A percentile compares a stretch with the other conserved stretches of the same genome.
Conservation (phyloP, 2,888 invertebrate genomes). For the Cephus pulcher region DNA sequence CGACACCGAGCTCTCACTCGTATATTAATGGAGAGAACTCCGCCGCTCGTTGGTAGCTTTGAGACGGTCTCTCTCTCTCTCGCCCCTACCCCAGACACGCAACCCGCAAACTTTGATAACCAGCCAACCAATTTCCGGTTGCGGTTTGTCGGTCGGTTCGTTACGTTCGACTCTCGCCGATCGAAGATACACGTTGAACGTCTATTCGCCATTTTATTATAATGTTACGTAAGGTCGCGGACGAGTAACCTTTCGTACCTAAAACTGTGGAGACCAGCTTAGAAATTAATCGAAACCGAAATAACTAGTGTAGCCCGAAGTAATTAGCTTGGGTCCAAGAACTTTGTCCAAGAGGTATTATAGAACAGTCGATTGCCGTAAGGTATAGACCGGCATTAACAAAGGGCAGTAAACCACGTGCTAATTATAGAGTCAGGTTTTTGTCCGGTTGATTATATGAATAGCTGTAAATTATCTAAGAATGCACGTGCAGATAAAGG, state of each 20-base stretch:
- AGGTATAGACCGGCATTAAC: not conserved
- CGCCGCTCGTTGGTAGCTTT: constrained; percentile 29
- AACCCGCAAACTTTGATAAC: constrained; percentile 66
- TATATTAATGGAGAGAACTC: constrained; percentile 64
- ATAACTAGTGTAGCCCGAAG: not conserved
- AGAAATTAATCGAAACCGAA: not conserved
- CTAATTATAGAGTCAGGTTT: not conserved
- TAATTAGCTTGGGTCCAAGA: not conserved
- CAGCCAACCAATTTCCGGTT: constrained; percentile 67
- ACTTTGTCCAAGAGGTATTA: not conserved
- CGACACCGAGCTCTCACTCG: constrained; percentile 53
- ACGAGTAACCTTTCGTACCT: not conserved
- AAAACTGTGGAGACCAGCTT: not conserved
- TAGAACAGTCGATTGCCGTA: not conserved
- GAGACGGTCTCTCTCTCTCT: constrained; percentile 6
- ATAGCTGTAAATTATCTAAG: not conserved
- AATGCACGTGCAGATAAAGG: not conserved
- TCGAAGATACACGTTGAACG: not conserved
- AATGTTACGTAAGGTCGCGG: not conserved
- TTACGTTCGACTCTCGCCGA: constrained; percentile 33
- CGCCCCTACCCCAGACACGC: constrained; percentile 56
- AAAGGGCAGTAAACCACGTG: not conserved
- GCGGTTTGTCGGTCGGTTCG: constrained; percentile 54
- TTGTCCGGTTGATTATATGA: not conserved
- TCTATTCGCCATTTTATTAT: not conserved